A percentile compares a stretch with the other conserved stretches of the same genome.
Evolutionary conservation across 2,113 vertebrate genomes (phyloP).

Genomic region (Callaeas wilsoni): DNA sequence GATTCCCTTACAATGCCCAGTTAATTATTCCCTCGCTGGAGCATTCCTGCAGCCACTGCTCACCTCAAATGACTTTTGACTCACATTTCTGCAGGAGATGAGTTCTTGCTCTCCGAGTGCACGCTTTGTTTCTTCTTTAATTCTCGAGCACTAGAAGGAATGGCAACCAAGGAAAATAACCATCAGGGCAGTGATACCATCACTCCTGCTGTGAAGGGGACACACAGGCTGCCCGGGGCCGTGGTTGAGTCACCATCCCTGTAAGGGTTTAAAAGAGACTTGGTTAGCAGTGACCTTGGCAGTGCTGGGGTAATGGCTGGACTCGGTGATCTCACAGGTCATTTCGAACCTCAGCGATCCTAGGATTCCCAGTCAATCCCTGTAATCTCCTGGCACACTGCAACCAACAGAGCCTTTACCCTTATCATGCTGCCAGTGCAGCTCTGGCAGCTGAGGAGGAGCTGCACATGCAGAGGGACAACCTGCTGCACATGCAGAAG

Average conservation of each 20-base stretch:
- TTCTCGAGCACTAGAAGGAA: constrained; percentile 54
- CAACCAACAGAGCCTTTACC: neutral
- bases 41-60: neutral
- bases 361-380: neutral
- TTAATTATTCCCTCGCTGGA: neutral
- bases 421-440: neutral
- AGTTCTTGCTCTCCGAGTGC: constrained; percentile 60
- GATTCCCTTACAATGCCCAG: neutral
- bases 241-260: neutral
- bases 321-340: neutral
- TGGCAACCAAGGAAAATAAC: neutral
- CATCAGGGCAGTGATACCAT: neutral
- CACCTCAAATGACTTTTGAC: neutral
- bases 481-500: too few relatives aligned
- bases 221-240: neutral
- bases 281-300: neutral
- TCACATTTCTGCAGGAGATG: constrained; percentile 62
- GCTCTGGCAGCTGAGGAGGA: neutral
- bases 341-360: neutral
- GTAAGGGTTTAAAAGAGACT: neutral
- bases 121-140: constrained; percentile 55
- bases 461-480: neutral
- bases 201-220: neutral
- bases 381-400: neutral
- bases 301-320: neutral